Evolutionary conservation across 2,888 invertebrate species (phyloP).

Genomic region (Arrhopalites spinosus): DNA sequence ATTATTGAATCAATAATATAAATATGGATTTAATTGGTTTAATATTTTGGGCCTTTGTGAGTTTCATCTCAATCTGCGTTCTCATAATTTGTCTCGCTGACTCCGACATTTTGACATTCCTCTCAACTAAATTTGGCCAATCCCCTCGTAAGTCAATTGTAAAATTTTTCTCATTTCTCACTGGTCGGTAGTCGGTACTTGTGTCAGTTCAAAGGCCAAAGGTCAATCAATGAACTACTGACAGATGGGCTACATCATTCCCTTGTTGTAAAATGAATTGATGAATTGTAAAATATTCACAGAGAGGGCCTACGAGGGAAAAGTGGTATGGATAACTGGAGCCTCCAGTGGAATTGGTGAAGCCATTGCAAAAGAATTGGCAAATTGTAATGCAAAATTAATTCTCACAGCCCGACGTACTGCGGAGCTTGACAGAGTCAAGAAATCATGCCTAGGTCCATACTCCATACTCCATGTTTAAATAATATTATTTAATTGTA

Average conservation of each 20-base stretch:
- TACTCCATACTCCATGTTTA: no score
- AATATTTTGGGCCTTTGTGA: no score
- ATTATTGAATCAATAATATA: no score
- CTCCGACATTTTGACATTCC: slow-evolving; percentile 51
- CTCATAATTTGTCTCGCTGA: slow-evolving; percentile 49
- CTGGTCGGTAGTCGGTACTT: no score
- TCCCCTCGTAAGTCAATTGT: slow-evolving; percentile 46
- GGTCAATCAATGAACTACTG: no score
- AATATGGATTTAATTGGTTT: no score
- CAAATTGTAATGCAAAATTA: slow-evolving; percentile 70
- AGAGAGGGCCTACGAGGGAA: slow-evolving; percentile 65
- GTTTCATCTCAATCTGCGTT: no score
- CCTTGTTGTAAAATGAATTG: no score
- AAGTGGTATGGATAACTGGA: slow-evolving; percentile 83
- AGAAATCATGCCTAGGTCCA: slow-evolving; percentile 63
- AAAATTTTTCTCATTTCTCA: no score
- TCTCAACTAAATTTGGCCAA: slow-evolving; percentile 48
- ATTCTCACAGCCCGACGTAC: slow-evolving; percentile 71
- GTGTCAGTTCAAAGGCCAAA: no score
- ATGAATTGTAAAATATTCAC: neutral
- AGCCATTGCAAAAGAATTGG: slow-evolving; percentile 65
- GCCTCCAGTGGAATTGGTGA: slow-evolving; percentile 71
- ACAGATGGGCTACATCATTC: no score
- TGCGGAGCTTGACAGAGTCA: slow-evolving; percentile 69
- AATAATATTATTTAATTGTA: no score